Evolutionary conservation across 2,888 invertebrate species (phyloP), one percentile per base, ranked within the genome.

Genomic region (Drosophila recens): DNA sequence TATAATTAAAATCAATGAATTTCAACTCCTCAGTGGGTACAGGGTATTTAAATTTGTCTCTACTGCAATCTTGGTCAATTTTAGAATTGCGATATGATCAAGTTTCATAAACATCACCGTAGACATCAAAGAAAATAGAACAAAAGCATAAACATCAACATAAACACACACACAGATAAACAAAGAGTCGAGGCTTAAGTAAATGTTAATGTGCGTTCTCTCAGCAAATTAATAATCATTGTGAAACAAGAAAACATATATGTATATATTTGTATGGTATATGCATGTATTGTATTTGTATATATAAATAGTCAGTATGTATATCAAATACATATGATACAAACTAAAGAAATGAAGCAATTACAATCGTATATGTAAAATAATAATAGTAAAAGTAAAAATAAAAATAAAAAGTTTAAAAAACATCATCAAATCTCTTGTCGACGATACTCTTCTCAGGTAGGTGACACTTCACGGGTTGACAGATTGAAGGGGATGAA

Each of bases 281-380:
- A 75, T 72, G 72, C 65, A 79, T 81, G 76, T 75, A 79, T 78
- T 86, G 84, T 86, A 86, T 71, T 70, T 72, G 72, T 86, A 75
- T 83, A 88, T 72, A 88, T 72, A 76, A 66, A 73, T 76, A 75
- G 67, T 72, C 63, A 57, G 59, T 71, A 69, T 70, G 80, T 80
- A 78, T 87, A 76, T 67, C 69, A 75, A 69, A 74, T 78, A 73
- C 80, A 71, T 75, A 82, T 78, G 71, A 72, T 76, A 79, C 67
- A 77, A 79, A 79, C 73, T 78, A 82, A 84, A 80, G 79, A 90
- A 84, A 78, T 87, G 72, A 86, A 86, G 86, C 86, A 86, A 90
- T 91, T 88, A 90, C 90, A 91, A 82, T 90, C 90, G 91, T 91
- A 90, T 79, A 79, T 82, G 63, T 88, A 76, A 76, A 80, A 90